phyloP scores from a whole-genome alignment of 2,888 invertebrate genomes.

The Drosophila mimica region DNA sequence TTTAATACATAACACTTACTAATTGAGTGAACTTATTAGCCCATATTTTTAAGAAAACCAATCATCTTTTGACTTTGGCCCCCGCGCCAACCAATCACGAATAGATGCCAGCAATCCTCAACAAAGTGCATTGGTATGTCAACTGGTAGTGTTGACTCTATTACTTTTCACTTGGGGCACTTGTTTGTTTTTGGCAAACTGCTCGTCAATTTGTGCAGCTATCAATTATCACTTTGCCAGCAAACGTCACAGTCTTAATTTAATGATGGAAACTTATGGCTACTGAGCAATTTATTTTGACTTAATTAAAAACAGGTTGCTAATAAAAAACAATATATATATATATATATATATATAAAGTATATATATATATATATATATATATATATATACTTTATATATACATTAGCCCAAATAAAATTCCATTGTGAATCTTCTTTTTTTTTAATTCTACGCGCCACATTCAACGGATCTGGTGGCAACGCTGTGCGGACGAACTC shows the following conservation, averaged over 20 bases:
- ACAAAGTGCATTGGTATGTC: slow-evolving; percentile 9
- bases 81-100: slow-evolving; percentile 3
- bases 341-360: background rate
- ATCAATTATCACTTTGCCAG: slow-evolving; percentile 47
- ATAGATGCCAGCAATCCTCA: slow-evolving; percentile 23
- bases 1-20: slow-evolving; percentile 2
- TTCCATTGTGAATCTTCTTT: background rate
- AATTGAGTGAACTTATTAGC: background rate
- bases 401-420: background rate
- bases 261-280: slow-evolving; percentile 44
- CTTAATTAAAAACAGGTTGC: slow-evolving; percentile 41
- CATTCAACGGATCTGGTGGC: slow-evolving; percentile 12
- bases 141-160: slow-evolving; percentile 25
- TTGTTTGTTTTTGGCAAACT: slow-evolving; percentile 20
- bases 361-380: background rate
- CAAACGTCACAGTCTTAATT: slow-evolving; percentile 24
- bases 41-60: slow-evolving; percentile 6
- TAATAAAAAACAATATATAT: slow-evolving; percentile 7
- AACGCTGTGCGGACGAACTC: slow-evolving; percentile 18
- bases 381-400: background rate
- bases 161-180: slow-evolving; percentile 32
- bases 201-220: slow-evolving; percentile 33
- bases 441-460: slow-evolving; percentile 28
- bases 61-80: slow-evolving; percentile 12
- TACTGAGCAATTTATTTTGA: slow-evolving; percentile 36